These are phyloP conservation scores for Theretra japonica DNA, from an alignment of 2,888 invertebrate species.

Conservation along the genomic window DNA sequence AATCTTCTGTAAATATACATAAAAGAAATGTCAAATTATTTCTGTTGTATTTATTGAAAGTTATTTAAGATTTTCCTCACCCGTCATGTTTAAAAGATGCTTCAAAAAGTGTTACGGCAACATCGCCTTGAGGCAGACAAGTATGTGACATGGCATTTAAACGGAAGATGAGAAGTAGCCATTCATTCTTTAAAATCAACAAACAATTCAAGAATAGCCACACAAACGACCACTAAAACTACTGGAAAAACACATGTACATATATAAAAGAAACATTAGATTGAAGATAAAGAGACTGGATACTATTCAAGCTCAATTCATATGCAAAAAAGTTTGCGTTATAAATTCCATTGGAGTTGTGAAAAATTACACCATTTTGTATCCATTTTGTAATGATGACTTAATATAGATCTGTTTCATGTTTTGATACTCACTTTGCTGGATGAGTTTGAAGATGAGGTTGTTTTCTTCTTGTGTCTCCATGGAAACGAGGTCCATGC, in stretches of 20 bases:
- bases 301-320: neutral
- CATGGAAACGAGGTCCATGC: constrained; percentile 96
- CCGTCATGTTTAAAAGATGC: neutral
- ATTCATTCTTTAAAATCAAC: neutral
- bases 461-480: constrained; percentile 96
- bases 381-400: constrained; percentile 12
- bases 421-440: constrained; percentile 87
- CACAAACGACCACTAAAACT: neutral
- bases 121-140: neutral
- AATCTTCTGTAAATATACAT: neutral
- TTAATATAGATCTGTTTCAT: neutral
- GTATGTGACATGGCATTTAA: constrained; percentile 6
- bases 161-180: neutral
- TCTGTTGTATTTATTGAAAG: neutral
- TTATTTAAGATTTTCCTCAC: neutral
- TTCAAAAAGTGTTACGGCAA: constrained; percentile 1
- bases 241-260: neutral
- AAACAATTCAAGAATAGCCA: neutral
- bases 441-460: constrained; percentile 93
- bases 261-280: neutral
- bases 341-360: neutral
- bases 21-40: neutral
- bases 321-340: neutral
- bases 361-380: neutral
- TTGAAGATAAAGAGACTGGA: neutral